These are phyloP conservation scores for Pelodiscus sinensis DNA, from an alignment of 2,113 vertebrate species.

Conservation along the genomic window DNA sequence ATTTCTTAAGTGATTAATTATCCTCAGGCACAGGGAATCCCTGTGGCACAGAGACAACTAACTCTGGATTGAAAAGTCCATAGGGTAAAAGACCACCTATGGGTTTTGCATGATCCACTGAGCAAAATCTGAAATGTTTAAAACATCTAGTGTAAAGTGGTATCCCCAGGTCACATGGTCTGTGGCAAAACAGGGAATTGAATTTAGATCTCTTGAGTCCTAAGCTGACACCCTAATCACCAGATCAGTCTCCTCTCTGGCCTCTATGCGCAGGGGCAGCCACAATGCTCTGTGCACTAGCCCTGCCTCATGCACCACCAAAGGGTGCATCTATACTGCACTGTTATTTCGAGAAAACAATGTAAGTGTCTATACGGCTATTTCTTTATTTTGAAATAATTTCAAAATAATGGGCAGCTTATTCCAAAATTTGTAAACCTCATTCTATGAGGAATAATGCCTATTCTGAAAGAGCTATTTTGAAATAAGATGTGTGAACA, in stretches of 20 bases:
- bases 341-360: too few species aligned
- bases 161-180: background rate
- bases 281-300: too few species aligned
- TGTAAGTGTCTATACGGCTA: too few species aligned
- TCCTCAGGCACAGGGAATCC: background rate
- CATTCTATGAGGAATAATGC: too few species aligned
- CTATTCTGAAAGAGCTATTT: too few species aligned
- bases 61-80: background rate
- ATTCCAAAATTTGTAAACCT: too few species aligned
- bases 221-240: background rate
- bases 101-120: background rate
- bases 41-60: background rate
- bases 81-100: background rate
- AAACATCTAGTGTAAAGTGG: background rate
- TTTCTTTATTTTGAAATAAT: too few species aligned
- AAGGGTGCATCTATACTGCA: too few species aligned
- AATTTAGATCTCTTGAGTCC: background rate
- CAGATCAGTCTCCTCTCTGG: background rate
- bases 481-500: too few species aligned
- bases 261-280: too few species aligned
- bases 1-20: background rate
- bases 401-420: too few species aligned
- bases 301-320: too few species aligned
- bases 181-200: background rate
- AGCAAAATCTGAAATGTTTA: background rate